Evolutionary conservation across 1,140 invertebrate genomes (phyloP).

Genomic region (Drusus annulatus): DNA sequence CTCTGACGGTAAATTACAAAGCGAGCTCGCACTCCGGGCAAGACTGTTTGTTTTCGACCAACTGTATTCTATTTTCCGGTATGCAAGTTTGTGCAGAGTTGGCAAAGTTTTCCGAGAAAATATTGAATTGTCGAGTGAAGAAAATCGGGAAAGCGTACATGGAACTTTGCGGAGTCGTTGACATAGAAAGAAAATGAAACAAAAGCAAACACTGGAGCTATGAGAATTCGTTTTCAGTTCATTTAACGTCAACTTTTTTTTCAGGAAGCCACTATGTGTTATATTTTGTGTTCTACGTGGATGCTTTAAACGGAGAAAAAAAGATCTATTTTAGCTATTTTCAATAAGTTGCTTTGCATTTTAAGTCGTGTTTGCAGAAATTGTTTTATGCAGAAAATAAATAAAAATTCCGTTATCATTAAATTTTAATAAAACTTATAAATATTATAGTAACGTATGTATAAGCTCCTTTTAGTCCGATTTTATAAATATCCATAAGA

Average conservation of each 20-base stretch:
- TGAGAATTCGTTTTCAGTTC: conserved; percentile 1
- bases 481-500: too few species aligned
- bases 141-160: background rate
- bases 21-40: too few species aligned
- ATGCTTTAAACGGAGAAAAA: too few species aligned
- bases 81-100: background rate
- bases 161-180: conserved; percentile 12
- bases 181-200: conserved; percentile 4
- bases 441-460: too few species aligned
- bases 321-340: too few species aligned
- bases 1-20: too few species aligned
- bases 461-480: too few species aligned
- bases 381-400: too few species aligned
- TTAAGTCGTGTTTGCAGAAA: background rate
- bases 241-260: conserved; percentile 18
- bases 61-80: background rate
- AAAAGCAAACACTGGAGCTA: background rate
- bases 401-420: too few species aligned
- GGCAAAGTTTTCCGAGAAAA: background rate
- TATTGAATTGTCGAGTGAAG: conserved; percentile 3
- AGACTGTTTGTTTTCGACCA: background rate
- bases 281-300: too few species aligned
- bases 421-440: too few species aligned
- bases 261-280: background rate
- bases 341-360: background rate